Evolutionary conservation across 1,140 invertebrate genomes (phyloP).

Genomic region (Lepidurus apus): DNA sequence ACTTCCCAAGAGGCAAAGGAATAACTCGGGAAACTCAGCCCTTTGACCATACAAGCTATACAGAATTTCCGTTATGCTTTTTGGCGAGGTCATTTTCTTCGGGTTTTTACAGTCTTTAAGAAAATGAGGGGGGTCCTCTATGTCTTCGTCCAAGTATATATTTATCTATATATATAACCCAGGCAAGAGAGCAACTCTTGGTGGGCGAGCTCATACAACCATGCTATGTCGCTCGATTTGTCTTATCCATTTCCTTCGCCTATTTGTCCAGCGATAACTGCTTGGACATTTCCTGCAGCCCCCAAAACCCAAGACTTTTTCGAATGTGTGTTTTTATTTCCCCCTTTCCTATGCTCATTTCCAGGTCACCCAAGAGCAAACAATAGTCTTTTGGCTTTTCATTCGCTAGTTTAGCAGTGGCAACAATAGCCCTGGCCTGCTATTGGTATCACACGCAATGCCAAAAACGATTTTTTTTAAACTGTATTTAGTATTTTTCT

Average conservation of each 20-base stretch:
- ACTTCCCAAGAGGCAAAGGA: background rate
- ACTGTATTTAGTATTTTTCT: no score
- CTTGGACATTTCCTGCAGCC: background rate
- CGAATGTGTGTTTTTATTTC: background rate
- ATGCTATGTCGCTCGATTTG: constrained; percentile 2
- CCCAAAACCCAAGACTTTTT: background rate
- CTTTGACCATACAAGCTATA: background rate
- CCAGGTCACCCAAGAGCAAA: background rate
- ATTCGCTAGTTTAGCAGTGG: no score
- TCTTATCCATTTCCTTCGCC: constrained; percentile 18
- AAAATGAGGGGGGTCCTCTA: background rate
- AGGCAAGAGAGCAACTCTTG: background rate
- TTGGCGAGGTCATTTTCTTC: background rate
- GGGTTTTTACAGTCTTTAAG: background rate
- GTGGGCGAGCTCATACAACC: background rate
- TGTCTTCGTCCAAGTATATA: background rate
- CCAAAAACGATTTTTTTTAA: no score
- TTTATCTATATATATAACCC: constrained; percentile 10
- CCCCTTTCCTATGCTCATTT: background rate
- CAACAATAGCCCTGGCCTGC: no score
- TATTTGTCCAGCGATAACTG: constrained; percentile 19
- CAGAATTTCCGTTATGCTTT: constrained; percentile 14
- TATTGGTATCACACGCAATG: no score
- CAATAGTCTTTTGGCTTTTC: no score
- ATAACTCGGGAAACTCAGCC: background rate